Evolutionary conservation across 2,888 invertebrate genomes (phyloP).

Genomic region (Harpalus rubripes): DNA sequence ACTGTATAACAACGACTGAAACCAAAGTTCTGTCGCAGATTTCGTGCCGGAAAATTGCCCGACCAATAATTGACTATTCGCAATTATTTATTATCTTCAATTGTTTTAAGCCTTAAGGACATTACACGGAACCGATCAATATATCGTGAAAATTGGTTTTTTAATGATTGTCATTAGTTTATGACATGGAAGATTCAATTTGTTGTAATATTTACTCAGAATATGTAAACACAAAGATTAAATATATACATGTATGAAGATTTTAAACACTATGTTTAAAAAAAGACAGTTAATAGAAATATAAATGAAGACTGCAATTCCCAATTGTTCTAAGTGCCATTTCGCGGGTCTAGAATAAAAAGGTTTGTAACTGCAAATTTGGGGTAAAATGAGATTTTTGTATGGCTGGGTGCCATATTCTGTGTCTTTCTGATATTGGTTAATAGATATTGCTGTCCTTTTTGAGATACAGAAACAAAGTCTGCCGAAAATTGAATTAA

Average conservation of each 20-base stretch:
- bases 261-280: background rate
- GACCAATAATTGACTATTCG: conserved; percentile 3
- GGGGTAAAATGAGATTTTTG: no score
- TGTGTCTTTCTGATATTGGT: no score
- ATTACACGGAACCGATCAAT: background rate
- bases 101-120: conserved; percentile 27
- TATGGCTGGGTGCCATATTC: no score
- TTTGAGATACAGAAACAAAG: no score
- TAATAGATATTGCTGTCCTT: no score
- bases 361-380: no score
- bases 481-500: no score
- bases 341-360: no score
- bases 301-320: background rate
- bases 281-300: background rate
- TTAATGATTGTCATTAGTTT: background rate
- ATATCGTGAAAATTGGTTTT: conserved; percentile 17
- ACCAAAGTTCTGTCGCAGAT: conserved; percentile 46
- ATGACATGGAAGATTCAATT: background rate
- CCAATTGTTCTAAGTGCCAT: no score
- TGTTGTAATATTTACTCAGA: background rate
- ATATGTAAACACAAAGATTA: background rate
- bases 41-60: conserved; percentile 19
- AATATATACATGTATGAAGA: background rate
- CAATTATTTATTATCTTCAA: conserved; percentile 19
- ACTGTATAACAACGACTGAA: conserved; percentile 52